These are phyloP conservation scores for Tetragnatha montana DNA, from an alignment of 2,888 invertebrate species.

Conservation along the genomic window DNA sequence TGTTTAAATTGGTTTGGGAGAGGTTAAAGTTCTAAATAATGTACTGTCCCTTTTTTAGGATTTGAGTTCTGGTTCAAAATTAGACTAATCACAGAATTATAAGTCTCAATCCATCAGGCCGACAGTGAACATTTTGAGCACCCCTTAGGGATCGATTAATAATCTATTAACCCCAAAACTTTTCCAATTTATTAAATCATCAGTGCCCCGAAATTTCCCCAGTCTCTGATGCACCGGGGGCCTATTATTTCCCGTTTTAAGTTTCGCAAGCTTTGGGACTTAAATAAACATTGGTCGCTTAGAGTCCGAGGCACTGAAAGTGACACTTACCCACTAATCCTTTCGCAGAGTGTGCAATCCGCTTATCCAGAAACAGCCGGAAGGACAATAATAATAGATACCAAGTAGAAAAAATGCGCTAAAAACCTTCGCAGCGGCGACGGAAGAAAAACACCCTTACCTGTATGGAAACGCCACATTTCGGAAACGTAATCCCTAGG, in stretches of 20 bases:
- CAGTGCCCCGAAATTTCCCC: not conserved
- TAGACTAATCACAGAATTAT: not conserved
- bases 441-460: constrained; percentile 9
- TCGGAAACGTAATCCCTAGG: constrained; percentile 2
- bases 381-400: constrained; percentile 21
- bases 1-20: not conserved
- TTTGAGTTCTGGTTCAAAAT: not conserved
- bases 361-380: constrained; percentile 48
- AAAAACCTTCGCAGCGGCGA: not conserved
- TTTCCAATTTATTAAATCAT: not conserved
- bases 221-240: not conserved
- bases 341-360: constrained; percentile 42
- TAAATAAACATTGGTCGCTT: constrained; percentile 20
- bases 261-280: not conserved
- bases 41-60: not conserved
- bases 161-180: not conserved
- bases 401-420: not conserved
- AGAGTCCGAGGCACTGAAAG: constrained; percentile 28
- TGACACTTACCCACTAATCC: constrained; percentile 55
- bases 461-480: not conserved
- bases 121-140: not conserved
- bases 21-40: not conserved
- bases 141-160: not conserved
- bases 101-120: not conserved
- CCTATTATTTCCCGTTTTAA: not conserved